phyloP scores from a whole-genome alignment of 2,797 vertebrate species.

The Eleutherodactylus coqui region DNA sequence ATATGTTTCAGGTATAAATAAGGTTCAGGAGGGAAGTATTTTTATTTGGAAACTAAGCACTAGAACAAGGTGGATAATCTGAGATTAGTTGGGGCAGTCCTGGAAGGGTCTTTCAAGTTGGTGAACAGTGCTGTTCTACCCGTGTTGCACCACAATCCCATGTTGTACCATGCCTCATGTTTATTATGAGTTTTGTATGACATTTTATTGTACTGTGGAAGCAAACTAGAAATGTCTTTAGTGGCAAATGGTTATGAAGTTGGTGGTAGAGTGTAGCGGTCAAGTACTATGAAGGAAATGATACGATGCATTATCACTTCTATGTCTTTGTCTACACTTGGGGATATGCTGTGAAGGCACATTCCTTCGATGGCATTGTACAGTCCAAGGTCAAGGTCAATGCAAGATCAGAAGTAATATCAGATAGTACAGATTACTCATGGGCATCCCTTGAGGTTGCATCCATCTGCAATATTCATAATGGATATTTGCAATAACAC shows the following conservation, averaged over 20 bases:
- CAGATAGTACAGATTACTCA: constrained; percentile 18
- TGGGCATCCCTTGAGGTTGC: background rate
- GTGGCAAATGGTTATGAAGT: background rate
- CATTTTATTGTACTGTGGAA: background rate
- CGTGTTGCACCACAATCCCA: too few relatives aligned
- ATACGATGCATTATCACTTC: background rate
- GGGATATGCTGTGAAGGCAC: background rate
- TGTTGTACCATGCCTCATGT: background rate
- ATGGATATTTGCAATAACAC: constrained; percentile 2
- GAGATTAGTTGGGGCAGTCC: too few relatives aligned
- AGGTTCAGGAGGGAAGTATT: too few relatives aligned
- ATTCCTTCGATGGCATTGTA: background rate
- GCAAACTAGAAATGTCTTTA: background rate
- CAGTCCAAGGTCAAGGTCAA: constrained; percentile 4
- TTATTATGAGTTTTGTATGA: background rate
- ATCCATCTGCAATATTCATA: constrained; percentile 23
- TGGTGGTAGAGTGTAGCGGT: too few relatives aligned
- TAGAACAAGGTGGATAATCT: too few relatives aligned
- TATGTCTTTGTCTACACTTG: background rate
- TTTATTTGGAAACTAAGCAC: too few relatives aligned
- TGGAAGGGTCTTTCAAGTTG: too few relatives aligned
- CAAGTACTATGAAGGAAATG: background rate
- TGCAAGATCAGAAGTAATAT: background rate
- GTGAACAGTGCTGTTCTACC: too few relatives aligned
- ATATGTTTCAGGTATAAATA: too few relatives aligned